Conservation (phyloP, 2,797 vertebrate species). For the Triplophysa yarkandensis region DNA sequence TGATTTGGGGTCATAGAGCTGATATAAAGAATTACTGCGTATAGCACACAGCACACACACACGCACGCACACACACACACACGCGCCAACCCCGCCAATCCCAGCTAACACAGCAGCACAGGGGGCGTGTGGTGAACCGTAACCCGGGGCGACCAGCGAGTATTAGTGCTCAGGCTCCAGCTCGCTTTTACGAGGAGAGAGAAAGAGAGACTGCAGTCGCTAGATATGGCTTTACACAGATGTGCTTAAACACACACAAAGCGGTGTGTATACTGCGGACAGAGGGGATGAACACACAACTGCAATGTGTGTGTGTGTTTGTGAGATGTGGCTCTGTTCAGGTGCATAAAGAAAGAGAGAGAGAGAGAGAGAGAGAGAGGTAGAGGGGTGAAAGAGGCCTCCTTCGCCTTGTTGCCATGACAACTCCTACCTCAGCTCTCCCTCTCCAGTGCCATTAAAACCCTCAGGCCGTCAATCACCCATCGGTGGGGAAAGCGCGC, state of each 20-base stretch:
- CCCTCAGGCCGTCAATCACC: conserved; percentile 69
- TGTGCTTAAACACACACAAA: conserved; percentile 14
- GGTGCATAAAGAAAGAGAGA: conserved; percentile 47
- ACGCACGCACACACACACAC: background rate
- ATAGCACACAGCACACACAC: conserved; percentile 10
- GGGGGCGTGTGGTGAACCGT: conserved; percentile 45
- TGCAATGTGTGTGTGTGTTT: conserved; percentile 14
- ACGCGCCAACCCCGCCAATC: conserved; percentile 25
- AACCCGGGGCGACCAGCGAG: conserved; percentile 42
- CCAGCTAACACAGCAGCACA: conserved; percentile 30
- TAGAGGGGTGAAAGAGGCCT: conserved; percentile 45
- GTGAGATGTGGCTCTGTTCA: conserved; percentile 44
- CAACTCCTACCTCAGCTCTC: conserved; percentile 67
- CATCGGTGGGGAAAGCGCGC: conserved; percentile 38
- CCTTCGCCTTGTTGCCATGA: conserved; percentile 66
- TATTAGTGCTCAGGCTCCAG: conserved; percentile 39
- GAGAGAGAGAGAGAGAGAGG: conserved; percentile 22
- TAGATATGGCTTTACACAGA: conserved; percentile 38
- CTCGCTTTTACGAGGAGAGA: conserved; percentile 30
- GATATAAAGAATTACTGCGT: conserved; percentile 29
- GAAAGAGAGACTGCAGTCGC: conserved; percentile 36
- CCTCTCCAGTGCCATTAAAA: conserved; percentile 67
- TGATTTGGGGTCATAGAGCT: conserved; percentile 29
- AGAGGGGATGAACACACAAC: conserved; percentile 27
- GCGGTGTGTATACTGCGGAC: conserved; percentile 25